Evolutionary conservation across 2,888 invertebrate species (phyloP), one percentile per base, ranked within the genome.

Genomic region (Dasypolia templi): DNA sequence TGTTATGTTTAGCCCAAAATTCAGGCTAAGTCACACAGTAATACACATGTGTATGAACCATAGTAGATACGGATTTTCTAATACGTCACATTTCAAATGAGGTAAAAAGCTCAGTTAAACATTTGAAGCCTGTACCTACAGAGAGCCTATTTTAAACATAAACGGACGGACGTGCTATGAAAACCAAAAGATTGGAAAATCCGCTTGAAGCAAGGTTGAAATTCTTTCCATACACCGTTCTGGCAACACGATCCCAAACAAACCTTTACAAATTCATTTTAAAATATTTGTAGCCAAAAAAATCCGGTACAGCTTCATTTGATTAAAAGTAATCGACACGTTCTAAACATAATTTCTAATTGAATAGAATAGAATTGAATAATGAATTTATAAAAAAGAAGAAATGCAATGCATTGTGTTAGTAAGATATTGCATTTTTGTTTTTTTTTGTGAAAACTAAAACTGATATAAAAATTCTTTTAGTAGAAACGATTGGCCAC

Each of bases 131-230:
- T n/a, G 9, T n/a, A 46, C 35, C 22, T 61, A 19, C 11, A 2
- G 32, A 14, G 35, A 56, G 42, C 11, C 58, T 46, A n/a, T 42
- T 69, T 77, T 32, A 67, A 76, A 59, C 39, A 53, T 64, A 29
- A 29, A 46, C 35, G 14, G 17, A 65, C 58, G 71, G 17, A 65
- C 59, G 71, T 56, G 71, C 49, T 44, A 32, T 29, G 71, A 61
- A 77, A 66, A 29, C 65, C 3, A 42, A 56, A 62, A 62, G 32
- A 19, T 77, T 55, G 3, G 14, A 22, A n/a, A 42, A 70, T 59
- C 29, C 14, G 19, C 22, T 17, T 2, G 14, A 65, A 32, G 53
- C 26, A 17, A 49, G 22, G 61, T 32, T 70, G 46, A 32, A n/a
- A 32, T 74, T 58, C 64, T 56, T 64, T 56, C 3, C n/a, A 12